Conservation (phyloP, 2,113 vertebrate genomes). For the Antennarius striatus region DNA sequence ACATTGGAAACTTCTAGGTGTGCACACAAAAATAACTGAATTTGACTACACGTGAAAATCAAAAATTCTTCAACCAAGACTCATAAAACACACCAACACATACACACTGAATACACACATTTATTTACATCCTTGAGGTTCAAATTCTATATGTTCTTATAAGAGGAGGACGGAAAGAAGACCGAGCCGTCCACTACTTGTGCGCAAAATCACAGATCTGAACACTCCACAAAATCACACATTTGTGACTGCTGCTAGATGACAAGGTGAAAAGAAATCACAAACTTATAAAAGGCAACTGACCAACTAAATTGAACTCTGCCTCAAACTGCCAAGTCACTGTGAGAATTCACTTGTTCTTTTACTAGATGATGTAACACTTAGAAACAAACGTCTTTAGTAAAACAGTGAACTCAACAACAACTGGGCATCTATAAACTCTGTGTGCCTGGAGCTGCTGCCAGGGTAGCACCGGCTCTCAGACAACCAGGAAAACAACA, state of each 20-base stretch:
- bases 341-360: neutral
- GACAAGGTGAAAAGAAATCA: constrained; percentile 16
- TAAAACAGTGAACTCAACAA: neutral
- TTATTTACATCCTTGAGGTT: too few species aligned
- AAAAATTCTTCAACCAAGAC: too few species aligned
- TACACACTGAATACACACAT: too few species aligned
- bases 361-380: neutral
- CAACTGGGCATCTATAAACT: too few species aligned
- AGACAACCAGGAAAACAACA: constrained; percentile 53
- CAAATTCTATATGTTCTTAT: too few species aligned
- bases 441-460: constrained; percentile 37
- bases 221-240: neutral
- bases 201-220: neutral
- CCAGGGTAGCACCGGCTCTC: constrained; percentile 42
- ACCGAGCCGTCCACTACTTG: too few species aligned
- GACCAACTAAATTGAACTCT: neutral
- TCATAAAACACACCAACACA: too few species aligned
- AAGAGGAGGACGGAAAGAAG: too few species aligned
- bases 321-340: constrained; percentile 2
- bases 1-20: too few species aligned
- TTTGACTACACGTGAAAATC: too few species aligned
- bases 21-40: too few species aligned
- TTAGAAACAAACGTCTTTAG: neutral
- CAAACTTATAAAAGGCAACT: neutral
- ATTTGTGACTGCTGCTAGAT: neutral